phyloP scores from a whole-genome alignment of 2,113 vertebrate genomes.

The Dermatemys mawii region DNA sequence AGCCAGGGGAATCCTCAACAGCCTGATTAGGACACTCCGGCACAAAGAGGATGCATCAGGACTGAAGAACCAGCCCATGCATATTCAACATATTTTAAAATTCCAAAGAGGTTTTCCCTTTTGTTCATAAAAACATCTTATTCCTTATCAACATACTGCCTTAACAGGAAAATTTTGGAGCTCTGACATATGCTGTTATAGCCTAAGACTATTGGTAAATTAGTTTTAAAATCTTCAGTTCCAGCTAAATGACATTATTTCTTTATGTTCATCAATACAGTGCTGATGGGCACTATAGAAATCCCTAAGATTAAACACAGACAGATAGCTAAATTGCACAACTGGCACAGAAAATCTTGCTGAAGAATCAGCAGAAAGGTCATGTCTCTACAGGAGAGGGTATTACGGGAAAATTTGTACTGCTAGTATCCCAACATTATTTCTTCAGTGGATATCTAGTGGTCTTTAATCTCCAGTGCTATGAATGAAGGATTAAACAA shows the following conservation, averaged over 20 bases:
- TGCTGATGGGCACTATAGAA: conserved; percentile 24
- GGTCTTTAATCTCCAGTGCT: not conserved
- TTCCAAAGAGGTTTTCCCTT: not conserved
- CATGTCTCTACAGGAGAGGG: not conserved
- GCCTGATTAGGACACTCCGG: accelerated
- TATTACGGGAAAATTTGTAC: not conserved
- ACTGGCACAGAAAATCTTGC: not conserved
- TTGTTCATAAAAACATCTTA: not conserved
- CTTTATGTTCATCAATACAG: not conserved
- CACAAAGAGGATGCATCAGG: not conserved
- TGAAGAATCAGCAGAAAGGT: not conserved
- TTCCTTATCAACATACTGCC: not conserved
- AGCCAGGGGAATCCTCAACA: not conserved
- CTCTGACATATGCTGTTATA: not conserved
- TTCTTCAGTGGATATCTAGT: not conserved
- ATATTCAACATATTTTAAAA: not conserved
- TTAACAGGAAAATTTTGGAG: accelerated
- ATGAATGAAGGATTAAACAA: not conserved
- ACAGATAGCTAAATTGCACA: not conserved
- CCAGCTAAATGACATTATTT: not conserved
- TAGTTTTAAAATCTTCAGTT: not conserved
- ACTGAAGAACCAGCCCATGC: not conserved
- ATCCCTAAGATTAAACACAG: conserved; percentile 4
- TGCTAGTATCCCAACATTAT: conserved; percentile 5
- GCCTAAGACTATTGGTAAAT: not conserved